phyloP scores from a whole-genome alignment of 2,797 vertebrate genomes.

The Myiotriccus ornatus region DNA sequence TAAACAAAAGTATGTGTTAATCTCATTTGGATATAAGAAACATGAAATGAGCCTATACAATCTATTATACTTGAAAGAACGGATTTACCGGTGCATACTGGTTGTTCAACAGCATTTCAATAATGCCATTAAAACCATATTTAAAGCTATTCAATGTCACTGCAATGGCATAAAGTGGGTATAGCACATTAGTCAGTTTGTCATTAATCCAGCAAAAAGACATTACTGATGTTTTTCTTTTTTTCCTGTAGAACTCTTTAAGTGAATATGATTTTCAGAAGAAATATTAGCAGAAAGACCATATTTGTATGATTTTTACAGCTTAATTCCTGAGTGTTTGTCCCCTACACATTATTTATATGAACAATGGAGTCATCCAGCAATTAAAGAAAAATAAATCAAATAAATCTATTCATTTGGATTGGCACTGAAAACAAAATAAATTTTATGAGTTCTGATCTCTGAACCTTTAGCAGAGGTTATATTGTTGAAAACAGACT shows the following conservation, averaged over 20 bases:
- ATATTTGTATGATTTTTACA: neutral
- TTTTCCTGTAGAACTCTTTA: neutral
- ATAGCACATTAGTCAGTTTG: constrained; percentile 35
- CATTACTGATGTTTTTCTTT: neutral
- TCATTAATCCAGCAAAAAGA: constrained; percentile 42
- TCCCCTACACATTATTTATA: neutral
- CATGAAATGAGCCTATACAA: constrained; percentile 23
- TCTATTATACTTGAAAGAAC: neutral
- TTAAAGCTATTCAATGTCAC: constrained; percentile 27
- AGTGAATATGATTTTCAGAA: neutral
- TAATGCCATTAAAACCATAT: constrained; percentile 44
- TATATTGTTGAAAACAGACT: neutral
- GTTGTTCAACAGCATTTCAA: constrained; percentile 35
- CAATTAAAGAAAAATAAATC: constrained; percentile 5
- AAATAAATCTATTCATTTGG: neutral
- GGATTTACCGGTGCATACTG: neutral
- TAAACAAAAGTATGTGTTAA: constrained; percentile 44
- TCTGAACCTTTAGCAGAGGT: constrained; percentile 26
- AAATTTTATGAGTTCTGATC: constrained; percentile 15
- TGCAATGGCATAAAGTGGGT: constrained; percentile 1
- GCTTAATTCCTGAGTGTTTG: neutral
- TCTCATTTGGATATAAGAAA: constrained; percentile 17
- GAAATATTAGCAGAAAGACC: neutral
- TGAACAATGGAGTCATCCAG: neutral
- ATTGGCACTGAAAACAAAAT: constrained; percentile 16